These are phyloP conservation scores for Drosophila villosipedis DNA, from an alignment of 2,888 invertebrate genomes.

Conservation along the genomic window DNA sequence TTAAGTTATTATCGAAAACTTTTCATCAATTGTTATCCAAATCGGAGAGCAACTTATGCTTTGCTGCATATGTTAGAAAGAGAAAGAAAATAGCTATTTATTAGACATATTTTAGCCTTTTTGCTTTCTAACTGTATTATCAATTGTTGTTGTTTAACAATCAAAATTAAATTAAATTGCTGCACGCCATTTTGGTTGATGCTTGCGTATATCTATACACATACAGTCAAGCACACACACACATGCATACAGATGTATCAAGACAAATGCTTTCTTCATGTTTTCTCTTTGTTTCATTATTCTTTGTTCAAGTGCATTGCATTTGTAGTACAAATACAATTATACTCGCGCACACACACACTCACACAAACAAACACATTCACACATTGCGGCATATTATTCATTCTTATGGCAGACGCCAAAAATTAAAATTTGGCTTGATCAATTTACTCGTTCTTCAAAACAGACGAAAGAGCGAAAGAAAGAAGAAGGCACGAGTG, in stretches of 20 bases:
- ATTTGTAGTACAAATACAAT: slow-evolving; percentile 27
- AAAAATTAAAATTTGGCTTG: slow-evolving; percentile 31
- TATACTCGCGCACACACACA: neutral
- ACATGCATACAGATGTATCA: neutral
- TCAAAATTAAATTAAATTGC: slow-evolving; percentile 31
- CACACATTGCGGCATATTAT: slow-evolving; percentile 6
- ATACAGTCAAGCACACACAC: neutral
- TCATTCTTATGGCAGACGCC: slow-evolving; percentile 38
- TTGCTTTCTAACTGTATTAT: slow-evolving; percentile 6
- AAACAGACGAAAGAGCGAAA: slow-evolving; percentile 2
- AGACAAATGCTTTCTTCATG: slow-evolving; percentile 18
- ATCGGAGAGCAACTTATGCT: neutral
- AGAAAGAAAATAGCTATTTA: neutral
- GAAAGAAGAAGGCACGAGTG: neutral
- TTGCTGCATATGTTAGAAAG: neutral
- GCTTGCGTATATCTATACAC: neutral
- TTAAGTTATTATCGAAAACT: neutral
- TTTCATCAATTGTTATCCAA: neutral
- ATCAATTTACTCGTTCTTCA: slow-evolving; percentile 8
- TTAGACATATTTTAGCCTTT: neutral
- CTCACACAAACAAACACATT: neutral
- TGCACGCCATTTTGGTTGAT: slow-evolving; percentile 35
- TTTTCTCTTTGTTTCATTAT: slow-evolving; percentile 43
- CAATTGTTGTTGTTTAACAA: slow-evolving; percentile 5
- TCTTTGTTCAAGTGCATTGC: slow-evolving; percentile 55